Evolutionary conservation across 2,888 invertebrate species (phyloP).

Genomic region (Liodrosophila aerea): DNA sequence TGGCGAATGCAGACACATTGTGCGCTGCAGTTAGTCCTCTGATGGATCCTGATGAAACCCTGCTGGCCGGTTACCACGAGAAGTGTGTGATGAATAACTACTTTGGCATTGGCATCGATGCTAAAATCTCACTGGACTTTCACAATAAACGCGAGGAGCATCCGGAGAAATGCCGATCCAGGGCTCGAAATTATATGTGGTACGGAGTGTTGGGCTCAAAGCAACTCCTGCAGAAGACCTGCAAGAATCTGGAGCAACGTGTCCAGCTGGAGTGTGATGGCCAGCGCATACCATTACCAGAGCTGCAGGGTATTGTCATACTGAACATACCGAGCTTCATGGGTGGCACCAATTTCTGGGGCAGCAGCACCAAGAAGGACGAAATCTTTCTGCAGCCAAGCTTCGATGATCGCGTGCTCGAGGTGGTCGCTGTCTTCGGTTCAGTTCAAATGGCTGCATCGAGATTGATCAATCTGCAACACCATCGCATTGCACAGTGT

Average conservation of each 20-base stretch:
- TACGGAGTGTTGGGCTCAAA: slow-evolving; percentile 90
- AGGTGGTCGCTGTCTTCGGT: slow-evolving; percentile 98
- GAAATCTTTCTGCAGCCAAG: slow-evolving; percentile 96
- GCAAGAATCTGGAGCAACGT: slow-evolving; percentile 96
- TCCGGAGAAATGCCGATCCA: slow-evolving; percentile 96
- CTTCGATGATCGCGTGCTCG: slow-evolving; percentile 97
- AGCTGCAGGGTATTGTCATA: slow-evolving; percentile 97
- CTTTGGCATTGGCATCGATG: slow-evolving; percentile 98
- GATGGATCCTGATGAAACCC: slow-evolving; percentile 95
- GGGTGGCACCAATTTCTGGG: slow-evolving; percentile 99
- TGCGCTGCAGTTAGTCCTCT: slow-evolving; percentile 98
- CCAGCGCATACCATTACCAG: slow-evolving; percentile 96
- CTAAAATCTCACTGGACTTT: slow-evolving; percentile 98
- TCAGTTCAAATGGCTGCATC: slow-evolving; percentile 99
- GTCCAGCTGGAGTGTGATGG: slow-evolving; percentile 98
- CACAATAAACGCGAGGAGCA: slow-evolving; percentile 98
- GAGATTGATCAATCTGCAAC: slow-evolving; percentile 95
- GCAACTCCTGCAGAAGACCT: slow-evolving; percentile 93
- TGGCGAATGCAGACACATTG: slow-evolving; percentile 97
- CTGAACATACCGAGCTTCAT: slow-evolving; percentile 98
- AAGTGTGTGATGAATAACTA: slow-evolving; percentile 99
- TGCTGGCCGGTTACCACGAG: slow-evolving; percentile 94
- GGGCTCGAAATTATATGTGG: slow-evolving; percentile 98
- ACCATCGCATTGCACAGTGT: slow-evolving; percentile 98
- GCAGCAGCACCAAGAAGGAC: slow-evolving; percentile 94